Evolutionary conservation across 2,113 vertebrate genomes (phyloP).

Genomic region (Antechinus flavipes): DNA sequence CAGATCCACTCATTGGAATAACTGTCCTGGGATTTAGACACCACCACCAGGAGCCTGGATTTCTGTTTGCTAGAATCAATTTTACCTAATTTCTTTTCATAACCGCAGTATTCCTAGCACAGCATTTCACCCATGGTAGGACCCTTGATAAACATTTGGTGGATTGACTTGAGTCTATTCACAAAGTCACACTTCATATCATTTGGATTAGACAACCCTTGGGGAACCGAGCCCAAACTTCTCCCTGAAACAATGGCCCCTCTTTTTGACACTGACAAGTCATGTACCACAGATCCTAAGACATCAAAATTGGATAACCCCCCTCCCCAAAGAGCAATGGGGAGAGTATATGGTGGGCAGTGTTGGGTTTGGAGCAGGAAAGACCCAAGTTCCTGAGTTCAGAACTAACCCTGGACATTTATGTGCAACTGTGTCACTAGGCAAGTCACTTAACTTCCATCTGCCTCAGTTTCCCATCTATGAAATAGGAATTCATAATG

Average conservation of each 20-base stretch:
- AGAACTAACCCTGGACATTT: not conserved
- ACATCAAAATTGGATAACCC: not conserved
- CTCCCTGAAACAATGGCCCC: not conserved
- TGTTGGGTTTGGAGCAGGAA: not conserved
- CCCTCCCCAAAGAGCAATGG: not conserved
- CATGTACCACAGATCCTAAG: not conserved
- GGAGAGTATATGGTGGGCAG: not conserved
- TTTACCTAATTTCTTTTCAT: not conserved
- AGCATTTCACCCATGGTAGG: not conserved
- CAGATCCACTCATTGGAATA: not conserved
- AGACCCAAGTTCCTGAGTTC: not conserved
- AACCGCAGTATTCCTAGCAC: not conserved
- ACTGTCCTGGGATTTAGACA: not conserved
- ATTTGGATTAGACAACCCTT: not conserved
- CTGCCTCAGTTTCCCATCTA: not conserved
- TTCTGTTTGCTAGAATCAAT: not conserved
- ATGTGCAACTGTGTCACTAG: not conserved
- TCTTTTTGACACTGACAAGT: not conserved
- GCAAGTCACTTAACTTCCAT: not conserved
- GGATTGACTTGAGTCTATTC: not conserved
- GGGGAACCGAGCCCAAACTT: not conserved
- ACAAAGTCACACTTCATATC: not conserved
- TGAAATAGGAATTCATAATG: not conserved
- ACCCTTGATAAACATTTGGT: not conserved
- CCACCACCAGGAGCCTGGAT: not conserved